phyloP scores from a whole-genome alignment of 1,140 invertebrate genomes.

The Scaptomyza graminum region DNA sequence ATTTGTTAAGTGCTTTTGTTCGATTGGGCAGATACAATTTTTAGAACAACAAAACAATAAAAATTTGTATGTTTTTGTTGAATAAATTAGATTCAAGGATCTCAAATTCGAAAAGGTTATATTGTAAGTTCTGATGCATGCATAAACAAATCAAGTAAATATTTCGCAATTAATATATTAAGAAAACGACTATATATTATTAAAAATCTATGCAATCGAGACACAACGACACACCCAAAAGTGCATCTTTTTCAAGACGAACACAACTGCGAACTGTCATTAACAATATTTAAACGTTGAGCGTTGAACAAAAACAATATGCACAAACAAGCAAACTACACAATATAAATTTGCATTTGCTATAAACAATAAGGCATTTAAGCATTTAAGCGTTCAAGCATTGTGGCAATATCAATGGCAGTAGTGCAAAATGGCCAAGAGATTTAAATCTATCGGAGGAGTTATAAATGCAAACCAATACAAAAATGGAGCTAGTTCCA shows the following conservation, averaged over 20 bases:
- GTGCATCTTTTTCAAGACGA: conserved; percentile 65
- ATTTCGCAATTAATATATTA: conserved; percentile 64
- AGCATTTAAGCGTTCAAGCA: conserved; percentile 57
- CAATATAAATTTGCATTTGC: conserved; percentile 48
- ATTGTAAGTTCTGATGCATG: not conserved
- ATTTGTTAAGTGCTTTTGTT: not conserved
- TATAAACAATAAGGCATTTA: conserved; percentile 72
- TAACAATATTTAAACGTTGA: conserved; percentile 72
- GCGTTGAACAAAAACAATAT: conserved; percentile 48
- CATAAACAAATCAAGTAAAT: conserved; percentile 11
- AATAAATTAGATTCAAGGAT: too few relatives aligned
- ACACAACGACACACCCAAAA: conserved; percentile 71
- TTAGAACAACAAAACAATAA: too few relatives aligned
- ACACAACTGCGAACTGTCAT: conserved; percentile 62
- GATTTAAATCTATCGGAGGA: conserved; percentile 41
- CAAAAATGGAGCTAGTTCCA: conserved; percentile 73
- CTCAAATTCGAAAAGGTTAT: not conserved
- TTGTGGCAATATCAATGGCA: conserved; percentile 26
- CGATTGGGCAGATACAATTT: too few relatives aligned
- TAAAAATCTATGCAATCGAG: conserved; percentile 49
- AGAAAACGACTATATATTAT: conserved; percentile 28
- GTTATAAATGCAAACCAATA: conserved; percentile 51
- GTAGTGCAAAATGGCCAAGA: conserved; percentile 12
- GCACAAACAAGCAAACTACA: not conserved
- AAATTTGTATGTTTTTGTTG: too few relatives aligned